Base-by-base conservation (phyloP, 2,113 vertebrate genomes). In the Neolamprologus brichardi region DNA sequence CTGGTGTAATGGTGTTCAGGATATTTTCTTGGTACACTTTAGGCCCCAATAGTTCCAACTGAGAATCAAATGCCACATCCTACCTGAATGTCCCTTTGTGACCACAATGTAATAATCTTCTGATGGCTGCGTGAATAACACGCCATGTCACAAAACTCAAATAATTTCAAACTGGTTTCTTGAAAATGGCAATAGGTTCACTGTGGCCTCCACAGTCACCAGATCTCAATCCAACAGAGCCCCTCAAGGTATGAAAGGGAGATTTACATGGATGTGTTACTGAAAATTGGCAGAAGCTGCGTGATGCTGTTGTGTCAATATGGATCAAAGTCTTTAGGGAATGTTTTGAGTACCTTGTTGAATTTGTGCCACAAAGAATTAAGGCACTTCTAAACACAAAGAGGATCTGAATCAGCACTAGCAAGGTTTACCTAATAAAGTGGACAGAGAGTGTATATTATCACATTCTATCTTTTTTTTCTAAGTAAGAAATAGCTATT, bases 361-460 rank as follows among this genome's bases (percentile, higher is more conserved):
- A 75, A 75, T 75, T 46, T 75, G 41, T 75, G 64, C n/a, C 13
- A 72, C 13, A 44, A 44, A 72, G 64, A 44, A 72, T 25, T 44
- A 72, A 72, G 4, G 20, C 39, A 72, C 13, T 17, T 75, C 23
- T 28, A 1, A 75, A 75, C 5, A 28, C 5, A 28, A 75, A 75
- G 7, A 25, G 5, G 39, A 25, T 44, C 20, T 44, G 20, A 75
- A 28, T 44, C 39, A 17, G 67, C 15, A 28, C 5, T 28, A 28
- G 67, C 67, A 18, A 46, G 14, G 67, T 75, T 5, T 75, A 46
- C 14, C 67, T 46, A 75, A 75, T 75, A 46, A 75, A 28, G 14
- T 7, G 23, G 39, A 44, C 39, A 75, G 39, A 1, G 14, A 75
- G 8, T 46, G 23, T 18, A 28, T 46, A 28, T 46, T 46, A 77